These are phyloP conservation scores for Lagria hirta DNA, from an alignment of 2,888 invertebrate genomes.

Conservation along the genomic window DNA sequence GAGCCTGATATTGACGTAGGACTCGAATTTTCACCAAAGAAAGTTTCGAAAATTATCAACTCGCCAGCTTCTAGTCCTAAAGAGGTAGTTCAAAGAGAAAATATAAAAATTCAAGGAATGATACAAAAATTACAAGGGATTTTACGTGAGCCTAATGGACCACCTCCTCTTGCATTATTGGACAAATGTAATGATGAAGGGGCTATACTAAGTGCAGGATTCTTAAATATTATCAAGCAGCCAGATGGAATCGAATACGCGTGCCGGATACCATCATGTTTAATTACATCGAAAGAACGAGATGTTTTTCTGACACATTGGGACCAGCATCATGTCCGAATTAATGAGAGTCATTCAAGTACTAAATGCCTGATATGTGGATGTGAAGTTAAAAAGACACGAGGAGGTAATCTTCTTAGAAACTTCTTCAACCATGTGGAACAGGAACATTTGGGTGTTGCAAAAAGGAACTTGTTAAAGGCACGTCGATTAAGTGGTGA, in stretches of 20 bases:
- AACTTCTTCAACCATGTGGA: constrained; percentile 33
- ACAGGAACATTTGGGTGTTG: constrained; percentile 9
- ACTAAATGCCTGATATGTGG: constrained; percentile 26
- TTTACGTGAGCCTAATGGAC: constrained; percentile 28
- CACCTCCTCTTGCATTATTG: constrained; percentile 34
- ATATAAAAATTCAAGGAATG: constrained; percentile 27
- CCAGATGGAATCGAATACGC: constrained; percentile 36
- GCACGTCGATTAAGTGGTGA: constrained; percentile 56
- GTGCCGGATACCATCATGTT: constrained; percentile 45
- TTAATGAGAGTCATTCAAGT: constrained; percentile 20
- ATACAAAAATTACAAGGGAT: constrained; percentile 39
- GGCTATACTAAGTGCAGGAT: constrained; percentile 31
- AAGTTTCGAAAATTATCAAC: constrained; percentile 21
- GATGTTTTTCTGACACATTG: constrained; percentile 46
- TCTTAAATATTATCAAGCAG: constrained; percentile 34
- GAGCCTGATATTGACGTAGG: no score
- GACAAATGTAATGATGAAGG: constrained; percentile 13
- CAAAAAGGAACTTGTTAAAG: constrained; percentile 36
- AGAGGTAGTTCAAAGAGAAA: constrained; percentile 14
- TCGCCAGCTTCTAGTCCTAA: background rate
- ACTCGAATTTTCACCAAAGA: constrained; percentile 24
- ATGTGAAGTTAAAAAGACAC: constrained; percentile 4
- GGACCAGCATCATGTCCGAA: constrained; percentile 39
- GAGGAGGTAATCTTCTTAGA: constrained; percentile 17
- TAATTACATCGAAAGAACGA: constrained; percentile 40